A percentile compares a stretch with the other conserved stretches of the same genome.
These are phyloP conservation scores for Hartigia nigra DNA, from an alignment of 2,888 invertebrate genomes.

Conservation along the genomic window DNA sequence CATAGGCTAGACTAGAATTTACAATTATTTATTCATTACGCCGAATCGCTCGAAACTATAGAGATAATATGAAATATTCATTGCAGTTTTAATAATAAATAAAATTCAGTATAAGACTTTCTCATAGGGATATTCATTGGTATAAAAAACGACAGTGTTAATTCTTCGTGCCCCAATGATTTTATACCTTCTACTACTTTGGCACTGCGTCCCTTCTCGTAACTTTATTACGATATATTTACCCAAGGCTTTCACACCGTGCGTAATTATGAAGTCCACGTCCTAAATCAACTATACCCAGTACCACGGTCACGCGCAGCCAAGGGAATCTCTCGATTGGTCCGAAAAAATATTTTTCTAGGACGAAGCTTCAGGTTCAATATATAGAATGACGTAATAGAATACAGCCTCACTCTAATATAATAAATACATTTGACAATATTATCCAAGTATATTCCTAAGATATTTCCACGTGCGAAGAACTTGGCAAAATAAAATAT, in stretches of 20 bases:
- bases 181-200: not conserved
- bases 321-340: not conserved
- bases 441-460: not conserved
- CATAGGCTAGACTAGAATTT: conserved; percentile 20
- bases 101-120: not conserved
- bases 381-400: not conserved
- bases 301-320: not conserved
- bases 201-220: not conserved
- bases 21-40: conserved; percentile 27
- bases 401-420: not conserved
- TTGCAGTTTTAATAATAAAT: conserved; percentile 22
- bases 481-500: not conserved
- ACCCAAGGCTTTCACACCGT: conserved; percentile 39
- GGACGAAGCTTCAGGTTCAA: not conserved
- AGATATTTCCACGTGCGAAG: not conserved
- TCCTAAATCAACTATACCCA: conserved; percentile 44
- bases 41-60: conserved; percentile 19
- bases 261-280: conserved; percentile 46
- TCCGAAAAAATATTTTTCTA: not conserved
- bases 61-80: conserved; percentile 20
- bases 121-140: not conserved
- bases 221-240: conserved; percentile 42
- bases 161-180: conserved; percentile 5
- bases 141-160: conserved; percentile 17
- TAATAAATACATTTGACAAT: not conserved